Evolutionary conservation across 37 sponge, comb jelly and placozoan genomes (phyloP).

Genomic region (Hexactinellida sp.): DNA sequence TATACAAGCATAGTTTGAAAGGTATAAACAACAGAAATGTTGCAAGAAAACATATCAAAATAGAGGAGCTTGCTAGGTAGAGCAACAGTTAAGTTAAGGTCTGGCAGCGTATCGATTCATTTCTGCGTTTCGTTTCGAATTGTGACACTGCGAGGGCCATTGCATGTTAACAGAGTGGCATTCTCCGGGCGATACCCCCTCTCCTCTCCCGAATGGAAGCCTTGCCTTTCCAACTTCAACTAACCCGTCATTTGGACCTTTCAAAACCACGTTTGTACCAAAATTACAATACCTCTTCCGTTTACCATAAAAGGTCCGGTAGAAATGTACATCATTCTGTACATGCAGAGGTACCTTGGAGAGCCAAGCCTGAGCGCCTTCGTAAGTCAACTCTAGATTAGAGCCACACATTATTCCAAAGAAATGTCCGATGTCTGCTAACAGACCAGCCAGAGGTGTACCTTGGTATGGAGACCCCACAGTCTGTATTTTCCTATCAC

Average conservation of each 20-base stretch:
- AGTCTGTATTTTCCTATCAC: slow-evolving; percentile 25
- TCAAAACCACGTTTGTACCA: slow-evolving; percentile 13
- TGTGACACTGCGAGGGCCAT: slow-evolving; percentile 27
- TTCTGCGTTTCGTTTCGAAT: slow-evolving; percentile 20
- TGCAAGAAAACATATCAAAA: background rate
- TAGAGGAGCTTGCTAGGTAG: background rate
- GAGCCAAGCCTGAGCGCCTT: slow-evolving; percentile 27
- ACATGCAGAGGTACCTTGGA: slow-evolving; percentile 19
- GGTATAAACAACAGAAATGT: no score
- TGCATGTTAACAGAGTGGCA: slow-evolving; percentile 39
- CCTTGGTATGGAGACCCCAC: slow-evolving; percentile 37
- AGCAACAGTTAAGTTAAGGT: background rate
- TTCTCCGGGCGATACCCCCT: slow-evolving; percentile 12
- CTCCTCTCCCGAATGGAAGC: slow-evolving; percentile 14
- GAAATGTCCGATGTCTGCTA: slow-evolving; percentile 35
- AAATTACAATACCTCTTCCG: slow-evolving; percentile 16
- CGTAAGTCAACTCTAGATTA: slow-evolving; percentile 31
- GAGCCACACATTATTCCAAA: slow-evolving; percentile 34
- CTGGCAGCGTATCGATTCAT: slow-evolving; percentile 4
- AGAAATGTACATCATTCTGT: slow-evolving; percentile 29
- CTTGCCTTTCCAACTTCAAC: slow-evolving; percentile 26
- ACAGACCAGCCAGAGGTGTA: slow-evolving; percentile 25
- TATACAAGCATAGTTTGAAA: no score
- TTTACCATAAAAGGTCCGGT: slow-evolving; percentile 21
- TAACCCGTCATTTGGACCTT: slow-evolving; percentile 35